Percentiles rank a stretch among this genome's conserved stretches.
Evolutionary conservation across 2,888 invertebrate species (phyloP).

Genomic region (Lepidocyrtoides sp.): DNA sequence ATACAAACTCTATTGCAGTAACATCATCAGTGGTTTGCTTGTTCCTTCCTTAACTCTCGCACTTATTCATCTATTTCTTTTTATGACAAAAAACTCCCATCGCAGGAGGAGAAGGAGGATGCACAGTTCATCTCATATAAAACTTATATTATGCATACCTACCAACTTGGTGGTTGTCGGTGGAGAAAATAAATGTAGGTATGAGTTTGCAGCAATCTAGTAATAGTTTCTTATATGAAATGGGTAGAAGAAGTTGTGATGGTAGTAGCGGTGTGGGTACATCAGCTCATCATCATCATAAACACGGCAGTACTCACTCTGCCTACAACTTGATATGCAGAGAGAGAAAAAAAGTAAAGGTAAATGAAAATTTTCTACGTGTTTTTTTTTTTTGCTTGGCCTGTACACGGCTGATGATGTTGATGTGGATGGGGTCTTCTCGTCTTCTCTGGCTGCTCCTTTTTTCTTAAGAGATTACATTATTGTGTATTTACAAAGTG

Average conservation of each 20-base stretch:
- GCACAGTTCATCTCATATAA: conserved; percentile 24
- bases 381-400: conserved; percentile 30
- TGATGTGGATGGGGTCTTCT: conserved; percentile 16
- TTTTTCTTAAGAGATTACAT: conserved; percentile 76
- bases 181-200: conserved; percentile 34
- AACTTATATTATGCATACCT: conserved; percentile 12
- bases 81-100: conserved; percentile 71
- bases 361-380: conserved; percentile 67
- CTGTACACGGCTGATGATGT: conserved; percentile 55
- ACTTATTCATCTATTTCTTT: conserved; percentile 58
- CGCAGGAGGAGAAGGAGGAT: conserved; percentile 46
- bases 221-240: background rate
- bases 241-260: background rate
- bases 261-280: conserved; percentile 27
- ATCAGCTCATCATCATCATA: conserved; percentile 7
- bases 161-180: conserved; percentile 26
- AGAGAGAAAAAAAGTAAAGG: conserved; percentile 47
- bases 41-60: conserved; percentile 77
- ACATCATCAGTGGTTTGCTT: conserved; percentile 59
- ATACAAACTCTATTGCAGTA: conserved; percentile 64
- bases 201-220: conserved; percentile 27
- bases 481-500: conserved; percentile 77
- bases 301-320: conserved; percentile 18
- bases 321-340: conserved; percentile 63
- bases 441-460: conserved; percentile 60